These are phyloP conservation scores for Eristalis intricaria DNA, from an alignment of 2,888 invertebrate genomes.

Conservation along the genomic window DNA sequence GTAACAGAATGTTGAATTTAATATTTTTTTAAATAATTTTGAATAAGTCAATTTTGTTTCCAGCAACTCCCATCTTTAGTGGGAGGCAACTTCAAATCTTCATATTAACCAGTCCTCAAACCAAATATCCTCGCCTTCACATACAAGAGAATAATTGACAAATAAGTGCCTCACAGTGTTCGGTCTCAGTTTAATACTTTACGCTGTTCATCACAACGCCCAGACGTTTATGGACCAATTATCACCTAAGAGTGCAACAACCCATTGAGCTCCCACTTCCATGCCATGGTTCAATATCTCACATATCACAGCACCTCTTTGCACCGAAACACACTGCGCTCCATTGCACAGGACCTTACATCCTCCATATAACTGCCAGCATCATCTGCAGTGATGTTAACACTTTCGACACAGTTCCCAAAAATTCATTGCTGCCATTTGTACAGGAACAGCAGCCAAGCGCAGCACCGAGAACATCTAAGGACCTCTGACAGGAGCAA, in stretches of 20 bases:
- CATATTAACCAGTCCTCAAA: no score
- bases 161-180: neutral
- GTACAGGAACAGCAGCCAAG: neutral
- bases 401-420: conserved; percentile 36
- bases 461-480: conserved; percentile 14
- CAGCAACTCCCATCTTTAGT: no score
- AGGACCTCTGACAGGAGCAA: neutral
- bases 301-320: neutral
- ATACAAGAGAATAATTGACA: neutral
- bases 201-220: neutral
- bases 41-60: no score
- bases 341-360: neutral
- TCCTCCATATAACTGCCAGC: neutral
- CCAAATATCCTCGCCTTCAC: no score
- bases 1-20: no score
- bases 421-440: conserved; percentile 33
- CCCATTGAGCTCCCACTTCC: neutral
- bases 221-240: neutral
- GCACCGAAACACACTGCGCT: neutral
- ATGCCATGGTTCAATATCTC: neutral
- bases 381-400: conserved; percentile 10
- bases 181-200: neutral
- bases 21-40: no score
- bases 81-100: no score
- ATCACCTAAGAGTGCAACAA: neutral